phyloP scores from a whole-genome alignment of 2,888 invertebrate genomes.

The Cerastis leucographa region DNA sequence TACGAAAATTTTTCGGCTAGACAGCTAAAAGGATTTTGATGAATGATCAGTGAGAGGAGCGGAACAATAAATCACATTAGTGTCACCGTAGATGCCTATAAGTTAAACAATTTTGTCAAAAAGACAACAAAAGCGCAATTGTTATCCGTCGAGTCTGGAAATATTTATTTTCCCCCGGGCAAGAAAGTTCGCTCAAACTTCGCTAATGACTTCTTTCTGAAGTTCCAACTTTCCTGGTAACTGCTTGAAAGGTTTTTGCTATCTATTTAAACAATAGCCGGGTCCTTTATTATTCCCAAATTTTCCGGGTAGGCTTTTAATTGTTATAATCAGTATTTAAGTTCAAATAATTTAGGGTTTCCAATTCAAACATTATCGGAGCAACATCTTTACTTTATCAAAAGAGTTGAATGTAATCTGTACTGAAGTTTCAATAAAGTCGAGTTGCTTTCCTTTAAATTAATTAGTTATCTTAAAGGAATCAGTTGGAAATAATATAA shows the following conservation, averaged over 20 bases:
- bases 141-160: constrained; percentile 83
- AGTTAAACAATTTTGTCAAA: constrained; percentile 77
- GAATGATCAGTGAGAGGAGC: constrained; percentile 51
- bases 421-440: constrained; percentile 25
- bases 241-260: constrained; percentile 82
- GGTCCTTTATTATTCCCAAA: constrained; percentile 78
- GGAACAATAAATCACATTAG: constrained; percentile 68
- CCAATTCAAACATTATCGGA: constrained; percentile 50
- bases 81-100: constrained; percentile 66
- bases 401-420: constrained; percentile 46
- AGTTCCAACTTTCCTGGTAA: constrained; percentile 82
- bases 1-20: constrained; percentile 35
- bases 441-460: constrained; percentile 19
- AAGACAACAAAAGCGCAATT: constrained; percentile 80
- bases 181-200: constrained; percentile 83
- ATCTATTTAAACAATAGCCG: constrained; percentile 84
- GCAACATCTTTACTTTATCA: constrained; percentile 41
- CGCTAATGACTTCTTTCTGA: constrained; percentile 88
- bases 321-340: constrained; percentile 53
- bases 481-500: constrained; percentile 48
- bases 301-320: constrained; percentile 67
- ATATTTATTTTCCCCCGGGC: constrained; percentile 85
- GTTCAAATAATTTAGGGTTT: constrained; percentile 49
- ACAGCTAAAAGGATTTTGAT: constrained; percentile 57
- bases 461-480: constrained; percentile 43